Conservation (phyloP, 2,797 vertebrate genomes). For the Megalops cyprinoides region DNA sequence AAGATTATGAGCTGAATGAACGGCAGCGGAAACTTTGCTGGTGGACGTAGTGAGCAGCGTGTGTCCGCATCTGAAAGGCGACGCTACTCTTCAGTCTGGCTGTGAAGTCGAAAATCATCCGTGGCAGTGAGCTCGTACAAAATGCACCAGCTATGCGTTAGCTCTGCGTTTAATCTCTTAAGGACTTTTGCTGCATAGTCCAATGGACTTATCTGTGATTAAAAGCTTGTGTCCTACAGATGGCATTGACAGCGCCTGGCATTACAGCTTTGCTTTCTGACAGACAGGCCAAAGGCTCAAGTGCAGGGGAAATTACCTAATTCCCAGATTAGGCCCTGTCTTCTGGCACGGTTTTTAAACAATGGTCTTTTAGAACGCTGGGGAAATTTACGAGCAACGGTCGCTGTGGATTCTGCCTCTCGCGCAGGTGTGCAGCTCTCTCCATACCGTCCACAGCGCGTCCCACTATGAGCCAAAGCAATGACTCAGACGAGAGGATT, state of each 20-base stretch:
- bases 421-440: neutral
- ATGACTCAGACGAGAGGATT: neutral
- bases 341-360: neutral
- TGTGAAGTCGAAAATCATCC: neutral
- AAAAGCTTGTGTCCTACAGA: constrained; percentile 61
- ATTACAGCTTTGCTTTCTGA: constrained; percentile 36
- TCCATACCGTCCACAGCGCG: neutral
- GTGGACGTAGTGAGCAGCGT: neutral
- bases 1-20: neutral
- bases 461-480: neutral
- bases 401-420: neutral
- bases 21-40: neutral
- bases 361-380: neutral
- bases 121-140: neutral
- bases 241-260: constrained; percentile 37
- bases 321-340: neutral
- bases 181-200: constrained; percentile 51
- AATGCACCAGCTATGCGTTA: neutral
- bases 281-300: constrained; percentile 27
- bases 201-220: constrained; percentile 61
- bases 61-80: too few relatives aligned
- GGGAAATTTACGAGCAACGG: neutral
- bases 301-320: neutral
- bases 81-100: neutral
- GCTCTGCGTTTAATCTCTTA: constrained; percentile 61